Base-by-base conservation (phyloP, 92 coral and sea anemone genomes). In the Zoanthus sociatus region DNA sequence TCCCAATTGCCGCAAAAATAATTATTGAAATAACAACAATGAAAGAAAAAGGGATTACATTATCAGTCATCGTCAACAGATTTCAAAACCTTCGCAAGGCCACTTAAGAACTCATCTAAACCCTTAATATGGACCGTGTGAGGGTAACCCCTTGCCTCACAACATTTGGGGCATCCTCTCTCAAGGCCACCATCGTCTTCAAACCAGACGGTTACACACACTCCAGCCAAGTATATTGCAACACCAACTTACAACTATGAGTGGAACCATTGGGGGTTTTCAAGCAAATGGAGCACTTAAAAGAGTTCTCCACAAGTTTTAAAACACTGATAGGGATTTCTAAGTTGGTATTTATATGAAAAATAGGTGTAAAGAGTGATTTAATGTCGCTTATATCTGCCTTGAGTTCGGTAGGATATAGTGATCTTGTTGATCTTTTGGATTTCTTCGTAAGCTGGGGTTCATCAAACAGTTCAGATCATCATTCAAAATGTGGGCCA, bases 181-280 rank as follows among this genome's bases (percentile, higher is more conserved):
- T 84, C 60, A 13, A 84, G 71, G 0, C 68, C 88, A 45, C 46
- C 71, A 32, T 78, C 70, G 11, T 82, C 82, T 32, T 54, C 73
- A 37, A 47, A 84, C 88, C 88, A 84, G 3, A 71, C 20, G 21
- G 55, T 66, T 46, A 84, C 47, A 14, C 88, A 58, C 3, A 58
- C 78, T 68, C n/a, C 82, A 56, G 14, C 88, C 88, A 20, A 73
- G 68, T 8, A 84, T 30, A 33, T 78, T 78, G 78, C 88, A 84
- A 16, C 88, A 84, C 18, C 82, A 55, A 46, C 64, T 56, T 12
- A 1, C 64, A 9, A 82, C 60, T 56, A 83, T 71, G 47, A 18
- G 47, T 9, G 76, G 76, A 42, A 42, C 71, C 48, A 8, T 47
- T 70, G 8, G 68, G 78, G 58, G 78, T 56, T 17, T 46, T 83